Base-by-base conservation (phyloP, 2,113 vertebrate genomes). In the Megaleporinus macrocephalus region DNA sequence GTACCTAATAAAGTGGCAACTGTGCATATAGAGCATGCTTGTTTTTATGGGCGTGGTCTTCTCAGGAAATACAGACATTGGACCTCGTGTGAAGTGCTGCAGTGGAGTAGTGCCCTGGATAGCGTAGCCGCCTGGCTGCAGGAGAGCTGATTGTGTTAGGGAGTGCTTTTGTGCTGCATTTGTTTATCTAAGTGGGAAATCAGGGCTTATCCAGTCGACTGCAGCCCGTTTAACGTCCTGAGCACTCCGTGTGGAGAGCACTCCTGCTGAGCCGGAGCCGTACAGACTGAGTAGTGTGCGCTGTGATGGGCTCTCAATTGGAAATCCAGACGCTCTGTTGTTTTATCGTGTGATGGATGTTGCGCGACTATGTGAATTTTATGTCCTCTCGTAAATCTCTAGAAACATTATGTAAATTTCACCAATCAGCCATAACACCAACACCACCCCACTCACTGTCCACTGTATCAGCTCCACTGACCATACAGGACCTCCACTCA, bases 121-220 rank as follows among this genome's bases (percentile, higher is more conserved):
- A 12, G 53, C 81, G 79, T 80, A 11, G 57, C 7, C 57, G 22
- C 81, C 71, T 82, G 73, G 81, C 82, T 88, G 78, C 78, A 73
- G 74, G 24, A 51, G 76, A 36, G 81, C 41, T 91, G 87, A 90
- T 90, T 90, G 57, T 89, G 81, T 89, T 87, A 83, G 88, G 73
- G 73, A 76, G 90, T 85, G 84, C 76, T 84, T 83, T 29, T 24
- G 55, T 53, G 27, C 79, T 20, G 63, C 82, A 69, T 77, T 85
- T 44, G 51, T 77, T 89, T 81, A 85, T 88, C 78, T 83, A 66
- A 22, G 49, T 63, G 76, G 88, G 70, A 76, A 84, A 68, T 79
- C 62, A 72, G 65, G 78, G 44, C 76, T 77, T 73, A 77, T 70
- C 44, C 83, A 82, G 30, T 86, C 51, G 57, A 36, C 78, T 76